Percentiles rank a stretch among this genome's conserved stretches.
These are phyloP conservation scores for Teleopsis dalmanni DNA, from an alignment of 1,140 invertebrate species.

Conservation along the genomic window DNA sequence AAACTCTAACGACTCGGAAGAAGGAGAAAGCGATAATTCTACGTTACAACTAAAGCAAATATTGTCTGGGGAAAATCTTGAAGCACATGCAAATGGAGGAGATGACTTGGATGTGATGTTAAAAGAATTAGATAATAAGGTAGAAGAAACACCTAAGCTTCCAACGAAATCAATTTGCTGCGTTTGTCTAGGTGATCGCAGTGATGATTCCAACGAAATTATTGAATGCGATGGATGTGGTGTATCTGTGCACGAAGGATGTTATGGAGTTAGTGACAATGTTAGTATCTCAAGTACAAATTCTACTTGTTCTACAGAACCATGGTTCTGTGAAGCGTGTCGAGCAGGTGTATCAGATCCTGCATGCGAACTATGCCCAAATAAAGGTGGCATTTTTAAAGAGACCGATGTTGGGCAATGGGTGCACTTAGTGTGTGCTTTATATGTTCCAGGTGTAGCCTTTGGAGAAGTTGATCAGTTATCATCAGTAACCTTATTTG, in stretches of 20 bases:
- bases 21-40: slow-evolving; percentile 28
- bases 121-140: slow-evolving; percentile 5
- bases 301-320: slow-evolving; percentile 88
- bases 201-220: slow-evolving; percentile 90
- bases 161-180: slow-evolving; percentile 67
- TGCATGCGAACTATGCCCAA: slow-evolving; percentile 80
- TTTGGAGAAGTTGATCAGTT: slow-evolving; percentile 90
- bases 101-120: slow-evolving; percentile 6
- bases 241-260: slow-evolving; percentile 93
- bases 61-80: slow-evolving; percentile 11
- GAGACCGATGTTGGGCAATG: slow-evolving; percentile 93
- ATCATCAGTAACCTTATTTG: slow-evolving; percentile 82
- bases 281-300: slow-evolving; percentile 83
- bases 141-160: slow-evolving; percentile 10
- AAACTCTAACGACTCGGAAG: no score
- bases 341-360: slow-evolving; percentile 82
- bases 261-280: slow-evolving; percentile 91
- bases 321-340: slow-evolving; percentile 98
- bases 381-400: slow-evolving; percentile 88
- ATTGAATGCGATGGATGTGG: slow-evolving; percentile 95
- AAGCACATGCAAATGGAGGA: slow-evolving; percentile 16
- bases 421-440: slow-evolving; percentile 95
- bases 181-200: slow-evolving; percentile 86
- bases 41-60: slow-evolving; percentile 37
- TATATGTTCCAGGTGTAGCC: slow-evolving; percentile 94